phyloP scores from a whole-genome alignment of 2,888 invertebrate species.

The Cremastinae sp. region DNA sequence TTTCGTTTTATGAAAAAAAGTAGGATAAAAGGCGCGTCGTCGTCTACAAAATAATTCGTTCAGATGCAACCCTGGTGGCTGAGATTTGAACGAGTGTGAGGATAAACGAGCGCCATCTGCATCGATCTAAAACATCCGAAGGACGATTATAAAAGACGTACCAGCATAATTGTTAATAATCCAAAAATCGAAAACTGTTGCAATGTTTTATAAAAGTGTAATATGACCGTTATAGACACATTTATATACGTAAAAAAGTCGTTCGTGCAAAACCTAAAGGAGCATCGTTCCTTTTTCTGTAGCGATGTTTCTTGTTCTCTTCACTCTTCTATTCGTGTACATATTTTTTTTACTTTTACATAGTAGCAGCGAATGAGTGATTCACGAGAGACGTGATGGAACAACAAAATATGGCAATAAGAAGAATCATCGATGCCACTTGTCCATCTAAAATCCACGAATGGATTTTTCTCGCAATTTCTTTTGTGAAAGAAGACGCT shows the following conservation, averaged over 20 bases:
- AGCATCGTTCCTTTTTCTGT: slow-evolving; percentile 15
- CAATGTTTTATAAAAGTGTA: slow-evolving; percentile 37
- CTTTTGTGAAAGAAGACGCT: slow-evolving; percentile 47
- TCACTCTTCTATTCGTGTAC: not conserved
- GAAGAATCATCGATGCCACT: not conserved
- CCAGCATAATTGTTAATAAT: not conserved
- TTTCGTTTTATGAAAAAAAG: slow-evolving; percentile 3
- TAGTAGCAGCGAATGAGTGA: slow-evolving; percentile 15
- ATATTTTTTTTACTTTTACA: slow-evolving; percentile 38
- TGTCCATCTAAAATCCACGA: slow-evolving; percentile 7
- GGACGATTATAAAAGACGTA: not conserved
- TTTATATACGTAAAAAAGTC: slow-evolving; percentile 23
- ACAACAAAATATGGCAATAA: not conserved
- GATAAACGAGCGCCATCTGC: not conserved
- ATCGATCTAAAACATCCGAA: slow-evolving; percentile 16
- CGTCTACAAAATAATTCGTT: slow-evolving; percentile 1
- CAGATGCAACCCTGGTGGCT: slow-evolving; percentile 8
- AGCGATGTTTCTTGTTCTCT: slow-evolving; percentile 22
- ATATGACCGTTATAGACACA: slow-evolving; percentile 24
- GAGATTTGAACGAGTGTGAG: slow-evolving; percentile 17
- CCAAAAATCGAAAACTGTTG: slow-evolving; percentile 23
- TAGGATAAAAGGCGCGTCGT: not conserved
- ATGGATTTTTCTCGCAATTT: slow-evolving; percentile 34
- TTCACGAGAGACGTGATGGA: slow-evolving; percentile 9
- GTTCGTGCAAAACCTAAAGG: slow-evolving; percentile 24